Evolutionary conservation across 2,888 invertebrate species (phyloP).

Genomic region (Phanerotoma sp.): DNA sequence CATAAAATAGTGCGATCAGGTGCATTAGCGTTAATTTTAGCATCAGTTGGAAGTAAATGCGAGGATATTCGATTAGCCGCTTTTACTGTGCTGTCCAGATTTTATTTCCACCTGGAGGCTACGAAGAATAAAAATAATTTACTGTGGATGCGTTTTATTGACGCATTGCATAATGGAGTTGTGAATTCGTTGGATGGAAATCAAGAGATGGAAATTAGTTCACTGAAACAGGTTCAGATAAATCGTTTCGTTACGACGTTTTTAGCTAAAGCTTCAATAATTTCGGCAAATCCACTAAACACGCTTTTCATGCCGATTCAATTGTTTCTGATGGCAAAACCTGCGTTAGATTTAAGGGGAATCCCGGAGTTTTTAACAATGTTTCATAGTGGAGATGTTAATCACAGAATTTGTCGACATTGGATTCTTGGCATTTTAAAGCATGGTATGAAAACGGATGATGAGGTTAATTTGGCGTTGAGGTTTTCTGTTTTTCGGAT

Average conservation of each 20-base stretch:
- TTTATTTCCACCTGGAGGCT: constrained; percentile 73
- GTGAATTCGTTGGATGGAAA: constrained; percentile 37
- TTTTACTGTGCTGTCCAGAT: constrained; percentile 72
- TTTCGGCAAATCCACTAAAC: constrained; percentile 74
- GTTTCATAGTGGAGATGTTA: constrained; percentile 76
- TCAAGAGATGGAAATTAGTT: background rate
- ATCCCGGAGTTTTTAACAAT: constrained; percentile 89
- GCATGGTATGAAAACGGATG: constrained; percentile 74
- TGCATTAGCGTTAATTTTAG: constrained; percentile 69
- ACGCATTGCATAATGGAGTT: constrained; percentile 67
- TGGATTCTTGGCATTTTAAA: constrained; percentile 79
- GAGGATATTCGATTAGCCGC: constrained; percentile 70
- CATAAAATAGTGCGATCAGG: constrained; percentile 71
- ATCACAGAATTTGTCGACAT: constrained; percentile 67
- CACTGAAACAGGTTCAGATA: constrained; percentile 49
- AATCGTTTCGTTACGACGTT: constrained; percentile 69
- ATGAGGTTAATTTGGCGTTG: constrained; percentile 73
- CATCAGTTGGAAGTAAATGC: constrained; percentile 71
- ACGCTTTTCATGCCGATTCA: constrained; percentile 78
- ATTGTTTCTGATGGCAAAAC: constrained; percentile 76
- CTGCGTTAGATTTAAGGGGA: constrained; percentile 71
- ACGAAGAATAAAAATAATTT: constrained; percentile 68
- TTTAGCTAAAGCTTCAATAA: constrained; percentile 69
- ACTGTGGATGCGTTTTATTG: constrained; percentile 69
- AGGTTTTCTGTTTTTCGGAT: constrained; percentile 77